Evolutionary conservation across 2,113 vertebrate genomes (phyloP).

Genomic region (Tachysurus fulvidraco): DNA sequence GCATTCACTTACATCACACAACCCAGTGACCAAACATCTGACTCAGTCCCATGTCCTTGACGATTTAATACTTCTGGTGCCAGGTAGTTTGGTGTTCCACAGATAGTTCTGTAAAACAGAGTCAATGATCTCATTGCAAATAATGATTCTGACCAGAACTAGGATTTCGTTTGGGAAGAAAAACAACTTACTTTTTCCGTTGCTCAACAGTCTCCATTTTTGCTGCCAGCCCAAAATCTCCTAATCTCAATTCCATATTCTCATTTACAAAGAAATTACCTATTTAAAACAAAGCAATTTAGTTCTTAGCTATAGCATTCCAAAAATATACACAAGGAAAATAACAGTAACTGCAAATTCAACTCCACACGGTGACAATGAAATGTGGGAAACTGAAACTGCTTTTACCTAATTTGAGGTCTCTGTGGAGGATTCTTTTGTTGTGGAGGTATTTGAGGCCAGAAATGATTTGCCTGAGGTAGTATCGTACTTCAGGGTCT

Average conservation of each 20-base stretch:
- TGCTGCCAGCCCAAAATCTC: slow-evolving; percentile 93
- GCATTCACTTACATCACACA: slow-evolving; percentile 90
- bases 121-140: slow-evolving; percentile 37
- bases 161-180: neutral
- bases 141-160: neutral
- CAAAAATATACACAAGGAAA: neutral
- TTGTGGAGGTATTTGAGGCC: slow-evolving; percentile 96
- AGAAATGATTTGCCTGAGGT: slow-evolving; percentile 93
- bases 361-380: neutral
- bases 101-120: slow-evolving; percentile 87
- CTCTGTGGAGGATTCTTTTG: slow-evolving; percentile 90
- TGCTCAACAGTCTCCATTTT: slow-evolving; percentile 85
- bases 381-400: neutral
- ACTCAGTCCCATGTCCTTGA: slow-evolving; percentile 92
- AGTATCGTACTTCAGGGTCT: slow-evolving; percentile 96
- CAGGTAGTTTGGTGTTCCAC: slow-evolving; percentile 98
- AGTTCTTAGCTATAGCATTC: slow-evolving; percentile 38
- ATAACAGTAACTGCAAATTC: neutral
- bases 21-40: slow-evolving; percentile 94
- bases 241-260: slow-evolving; percentile 95
- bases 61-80: slow-evolving; percentile 96
- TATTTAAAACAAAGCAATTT: slow-evolving; percentile 61
- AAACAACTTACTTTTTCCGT: slow-evolving; percentile 85
- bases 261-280: slow-evolving; percentile 99
- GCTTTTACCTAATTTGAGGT: slow-evolving; percentile 90